phyloP scores from a whole-genome alignment of 2,797 vertebrate species.

The Myotis pilosus region DNA sequence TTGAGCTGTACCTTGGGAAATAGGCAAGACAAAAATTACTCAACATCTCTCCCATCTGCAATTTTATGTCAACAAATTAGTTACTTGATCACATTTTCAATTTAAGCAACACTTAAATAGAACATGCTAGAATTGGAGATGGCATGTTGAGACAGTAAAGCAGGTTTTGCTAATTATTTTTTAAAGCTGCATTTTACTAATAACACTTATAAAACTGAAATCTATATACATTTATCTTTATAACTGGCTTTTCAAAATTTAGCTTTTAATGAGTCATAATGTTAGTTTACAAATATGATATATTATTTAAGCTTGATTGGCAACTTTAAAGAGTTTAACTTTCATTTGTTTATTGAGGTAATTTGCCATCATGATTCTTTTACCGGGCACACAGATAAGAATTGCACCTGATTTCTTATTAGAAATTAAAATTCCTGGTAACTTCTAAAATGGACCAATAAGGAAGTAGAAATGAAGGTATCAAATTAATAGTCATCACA shows the following conservation, averaged over 20 bases:
- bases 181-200: not conserved
- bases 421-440: not conserved
- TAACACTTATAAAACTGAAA: not conserved
- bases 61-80: not conserved
- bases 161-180: not conserved
- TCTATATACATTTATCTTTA: not conserved
- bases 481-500: not conserved
- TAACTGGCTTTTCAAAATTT: not conserved
- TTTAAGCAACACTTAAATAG: not conserved
- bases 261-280: slow-evolving; percentile 3
- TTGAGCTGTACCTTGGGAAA: not conserved
- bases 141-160: not conserved
- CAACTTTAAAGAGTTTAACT: not conserved
- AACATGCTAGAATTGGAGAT: not conserved
- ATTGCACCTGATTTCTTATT: not conserved
- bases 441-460: not conserved
- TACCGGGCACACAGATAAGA: not conserved
- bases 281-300: not conserved
- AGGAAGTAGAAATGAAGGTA: not conserved
- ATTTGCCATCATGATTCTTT: not conserved
- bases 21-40: not conserved
- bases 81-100: not conserved
- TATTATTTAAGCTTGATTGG: not conserved
- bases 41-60: not conserved
- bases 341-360: not conserved